These are phyloP conservation scores for Pipistrellus pipistrellus DNA, from an alignment of 2,797 vertebrate genomes.

Conservation along the genomic window DNA sequence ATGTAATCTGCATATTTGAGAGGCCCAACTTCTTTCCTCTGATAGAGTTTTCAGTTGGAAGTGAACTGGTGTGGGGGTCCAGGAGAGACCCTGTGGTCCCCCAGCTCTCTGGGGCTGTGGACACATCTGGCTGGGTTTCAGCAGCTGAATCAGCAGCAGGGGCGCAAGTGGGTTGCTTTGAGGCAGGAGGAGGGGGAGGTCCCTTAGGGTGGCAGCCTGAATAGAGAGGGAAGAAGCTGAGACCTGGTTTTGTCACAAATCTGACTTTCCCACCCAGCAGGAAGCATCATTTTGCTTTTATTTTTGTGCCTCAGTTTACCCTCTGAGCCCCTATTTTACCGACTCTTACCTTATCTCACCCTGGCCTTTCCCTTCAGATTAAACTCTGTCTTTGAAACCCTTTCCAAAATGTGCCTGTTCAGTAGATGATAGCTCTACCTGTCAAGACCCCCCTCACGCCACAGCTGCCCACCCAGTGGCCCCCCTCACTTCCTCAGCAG, in stretches of 20 bases:
- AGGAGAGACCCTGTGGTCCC: not conserved
- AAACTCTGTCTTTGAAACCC: not conserved
- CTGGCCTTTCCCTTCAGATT: not conserved
- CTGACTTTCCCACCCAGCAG: not conserved
- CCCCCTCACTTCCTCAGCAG: not conserved
- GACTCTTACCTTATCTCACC: not conserved
- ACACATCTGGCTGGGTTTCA: not conserved
- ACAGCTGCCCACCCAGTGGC: fast-evolving
- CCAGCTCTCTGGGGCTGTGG: not conserved
- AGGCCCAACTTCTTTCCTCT: not conserved
- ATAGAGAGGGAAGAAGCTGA: not conserved
- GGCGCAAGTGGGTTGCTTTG: too few species aligned
- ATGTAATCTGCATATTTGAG: not conserved
- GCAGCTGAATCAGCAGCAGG: not conserved
- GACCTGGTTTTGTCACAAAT: not conserved
- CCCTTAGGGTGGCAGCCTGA: fast-evolving
- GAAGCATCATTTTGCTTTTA: not conserved
- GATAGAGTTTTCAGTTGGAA: not conserved
- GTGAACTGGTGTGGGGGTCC: not conserved
- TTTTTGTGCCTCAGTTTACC: constrained; percentile 21
- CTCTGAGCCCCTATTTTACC: not conserved
- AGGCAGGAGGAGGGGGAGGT: not conserved
- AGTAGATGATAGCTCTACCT: not conserved
- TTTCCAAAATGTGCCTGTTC: not conserved
- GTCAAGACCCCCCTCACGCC: fast-evolving